These are phyloP conservation scores for Octodonta nipae DNA, from an alignment of 2,888 invertebrate species.

Conservation along the genomic window DNA sequence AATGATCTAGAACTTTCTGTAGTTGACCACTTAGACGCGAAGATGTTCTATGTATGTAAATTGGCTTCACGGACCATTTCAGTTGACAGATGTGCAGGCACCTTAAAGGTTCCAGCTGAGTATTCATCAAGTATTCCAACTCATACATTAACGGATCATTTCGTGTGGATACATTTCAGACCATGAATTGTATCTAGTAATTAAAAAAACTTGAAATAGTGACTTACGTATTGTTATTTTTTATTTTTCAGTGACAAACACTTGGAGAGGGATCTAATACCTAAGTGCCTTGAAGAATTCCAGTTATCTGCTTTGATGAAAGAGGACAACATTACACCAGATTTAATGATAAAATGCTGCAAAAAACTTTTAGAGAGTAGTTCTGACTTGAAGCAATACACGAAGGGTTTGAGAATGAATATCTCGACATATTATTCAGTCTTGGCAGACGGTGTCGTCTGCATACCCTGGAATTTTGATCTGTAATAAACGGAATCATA, in stretches of 20 bases:
- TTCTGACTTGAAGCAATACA: constrained; percentile 33
- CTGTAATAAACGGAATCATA: constrained; percentile 23
- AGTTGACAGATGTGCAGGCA: too few relatives aligned
- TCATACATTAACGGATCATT: too few relatives aligned
- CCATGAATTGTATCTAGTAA: too few relatives aligned
- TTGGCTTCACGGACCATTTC: too few relatives aligned
- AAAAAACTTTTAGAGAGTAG: constrained; percentile 50
- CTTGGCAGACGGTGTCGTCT: constrained; percentile 76
- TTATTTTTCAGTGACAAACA: constrained; percentile 54
- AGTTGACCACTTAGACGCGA: too few relatives aligned
- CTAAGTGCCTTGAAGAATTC: constrained; percentile 52
- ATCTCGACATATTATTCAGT: constrained; percentile 87
- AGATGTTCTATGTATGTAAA: too few relatives aligned
- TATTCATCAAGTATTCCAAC: too few relatives aligned
- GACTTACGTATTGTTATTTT: neutral
- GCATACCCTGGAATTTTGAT: constrained; percentile 87
- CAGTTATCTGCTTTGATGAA: constrained; percentile 62
- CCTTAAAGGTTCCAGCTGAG: too few relatives aligned
- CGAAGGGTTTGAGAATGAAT: constrained; percentile 59
- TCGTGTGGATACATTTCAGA: too few relatives aligned
- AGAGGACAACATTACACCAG: constrained; percentile 83
- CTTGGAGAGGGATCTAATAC: constrained; percentile 60
- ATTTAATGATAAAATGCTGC: constrained; percentile 77
- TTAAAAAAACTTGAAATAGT: too few relatives aligned
- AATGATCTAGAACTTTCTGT: too few relatives aligned